Percentiles rank a stretch among this genome's conserved stretches.
Conservation (phyloP, 1,140 invertebrate species). For the Probaryconus sp. region DNA sequence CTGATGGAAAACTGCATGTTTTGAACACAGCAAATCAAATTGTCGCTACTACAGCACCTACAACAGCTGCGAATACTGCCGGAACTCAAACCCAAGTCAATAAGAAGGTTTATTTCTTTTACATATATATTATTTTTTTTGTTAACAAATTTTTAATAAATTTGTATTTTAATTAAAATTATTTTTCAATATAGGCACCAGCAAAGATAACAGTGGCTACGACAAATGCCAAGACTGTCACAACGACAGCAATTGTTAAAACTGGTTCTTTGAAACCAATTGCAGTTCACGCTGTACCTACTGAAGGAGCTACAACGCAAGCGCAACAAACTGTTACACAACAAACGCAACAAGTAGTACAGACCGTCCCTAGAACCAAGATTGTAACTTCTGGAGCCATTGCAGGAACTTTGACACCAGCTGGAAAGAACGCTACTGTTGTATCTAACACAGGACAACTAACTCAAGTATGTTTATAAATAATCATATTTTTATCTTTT, state of each 20-base stretch:
- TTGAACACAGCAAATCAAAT: slow-evolving; percentile 81
- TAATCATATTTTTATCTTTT: too few relatives aligned
- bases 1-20: slow-evolving; percentile 95
- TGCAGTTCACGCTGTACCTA: slow-evolving; percentile 44
- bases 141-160: not conserved
- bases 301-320: slow-evolving; percentile 36
- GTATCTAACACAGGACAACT: slow-evolving; percentile 74
- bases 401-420: slow-evolving; percentile 51
- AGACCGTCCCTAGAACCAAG: slow-evolving; percentile 65
- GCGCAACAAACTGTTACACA: slow-evolving; percentile 61
- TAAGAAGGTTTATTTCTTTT: too few relatives aligned
- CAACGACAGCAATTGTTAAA: slow-evolving; percentile 58
- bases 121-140: not conserved
- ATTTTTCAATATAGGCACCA: slow-evolving; percentile 22
- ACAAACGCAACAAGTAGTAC: slow-evolving; percentile 68
- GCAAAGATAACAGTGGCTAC: slow-evolving; percentile 58
- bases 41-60: slow-evolving; percentile 50
- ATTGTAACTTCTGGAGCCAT: slow-evolving; percentile 57
- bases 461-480: slow-evolving; percentile 65
- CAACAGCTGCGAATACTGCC: slow-evolving; percentile 45
- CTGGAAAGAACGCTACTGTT: slow-evolving; percentile 70
- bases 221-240: slow-evolving; percentile 34
- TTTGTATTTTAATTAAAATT: not conserved
- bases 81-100: slow-evolving; percentile 52
- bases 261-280: slow-evolving; percentile 63